Evolutionary conservation across 2,888 invertebrate species (phyloP).

Genomic region (Cacoxenus indagator): DNA sequence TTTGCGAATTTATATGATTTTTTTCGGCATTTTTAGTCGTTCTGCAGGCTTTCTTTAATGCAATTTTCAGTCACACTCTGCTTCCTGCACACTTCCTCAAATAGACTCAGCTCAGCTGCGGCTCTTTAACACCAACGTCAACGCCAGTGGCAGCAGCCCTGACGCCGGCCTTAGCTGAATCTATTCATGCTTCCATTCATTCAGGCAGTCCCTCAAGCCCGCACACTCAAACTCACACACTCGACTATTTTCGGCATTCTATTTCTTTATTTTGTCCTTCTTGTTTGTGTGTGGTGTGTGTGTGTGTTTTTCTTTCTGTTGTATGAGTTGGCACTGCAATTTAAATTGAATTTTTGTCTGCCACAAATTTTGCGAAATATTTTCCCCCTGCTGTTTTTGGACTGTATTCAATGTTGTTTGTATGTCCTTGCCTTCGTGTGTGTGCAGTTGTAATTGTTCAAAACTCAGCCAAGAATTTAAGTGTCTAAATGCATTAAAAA

Average conservation of each 20-base stretch:
- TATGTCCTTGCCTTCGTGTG: background rate
- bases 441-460: background rate
- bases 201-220: background rate
- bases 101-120: background rate
- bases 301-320: background rate
- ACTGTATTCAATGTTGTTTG: constrained; percentile 4
- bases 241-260: constrained; percentile 26
- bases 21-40: background rate
- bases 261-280: constrained; percentile 18
- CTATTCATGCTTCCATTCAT: too few species aligned
- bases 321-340: constrained; percentile 15
- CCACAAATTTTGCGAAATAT: constrained; percentile 13
- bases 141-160: background rate
- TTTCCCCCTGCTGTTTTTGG: constrained; percentile 6
- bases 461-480: constrained; percentile 12
- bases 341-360: constrained; percentile 22
- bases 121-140: constrained; percentile 32
- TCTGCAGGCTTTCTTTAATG: constrained; percentile 7
- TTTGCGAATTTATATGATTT: too few species aligned
- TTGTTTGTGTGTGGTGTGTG: background rate
- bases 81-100: background rate
- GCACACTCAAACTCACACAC: constrained; percentile 26
- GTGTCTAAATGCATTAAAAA: constrained; percentile 18
- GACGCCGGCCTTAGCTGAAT: background rate
- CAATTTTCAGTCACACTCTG: constrained; percentile 24